Evolutionary conservation across 2,888 invertebrate genomes (phyloP), one percentile per base, ranked within the genome.

Genomic region (Eilema depressum): DNA sequence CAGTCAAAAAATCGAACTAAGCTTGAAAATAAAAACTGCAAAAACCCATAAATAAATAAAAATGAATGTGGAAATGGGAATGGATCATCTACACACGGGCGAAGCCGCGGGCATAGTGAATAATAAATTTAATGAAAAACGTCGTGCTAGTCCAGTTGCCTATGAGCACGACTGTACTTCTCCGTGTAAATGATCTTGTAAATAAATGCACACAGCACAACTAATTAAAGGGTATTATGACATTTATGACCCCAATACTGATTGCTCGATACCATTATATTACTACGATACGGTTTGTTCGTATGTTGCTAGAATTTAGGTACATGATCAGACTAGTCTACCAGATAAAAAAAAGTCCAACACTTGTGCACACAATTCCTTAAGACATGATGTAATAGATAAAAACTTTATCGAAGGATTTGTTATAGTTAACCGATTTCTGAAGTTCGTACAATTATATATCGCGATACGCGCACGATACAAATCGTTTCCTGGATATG

Each of bases 321-420:
- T 53, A n/a, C 41, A 41, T 41, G 14, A 1, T 7, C n/a, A 20
- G 20, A 53, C 8, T 53, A 47, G 47, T 47, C 0, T 2, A n/a
- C 20, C 20, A 47, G 14, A 47, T 47, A 47, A 20, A 53, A 53
- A n/a, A 53, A 53, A 17, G 47, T 47, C 20, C 1, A 17, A 47
- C 53, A 53, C 10, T 53, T 20, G 53, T 53, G 53, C 53, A n/a
- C 1, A 47, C 47, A 7, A n/a, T 20, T 53, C 53, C 20, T 53
- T 53, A 53, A 20, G 53, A 8, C n/a, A 53, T n/a, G 53, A n/a
- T 53, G 4, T 53, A 47, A 53, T n/a, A 53, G n/a, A 53, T 53
- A 53, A 53, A 53, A n/a, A 53, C 53, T 53, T n/a, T n/a, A 53
- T 53, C n/a, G 20, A n/a, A 53, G 53, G 53, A 53, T 53, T 41